Conservation (phyloP, 1,140 invertebrate species). For the Amyelois transitella region DNA sequence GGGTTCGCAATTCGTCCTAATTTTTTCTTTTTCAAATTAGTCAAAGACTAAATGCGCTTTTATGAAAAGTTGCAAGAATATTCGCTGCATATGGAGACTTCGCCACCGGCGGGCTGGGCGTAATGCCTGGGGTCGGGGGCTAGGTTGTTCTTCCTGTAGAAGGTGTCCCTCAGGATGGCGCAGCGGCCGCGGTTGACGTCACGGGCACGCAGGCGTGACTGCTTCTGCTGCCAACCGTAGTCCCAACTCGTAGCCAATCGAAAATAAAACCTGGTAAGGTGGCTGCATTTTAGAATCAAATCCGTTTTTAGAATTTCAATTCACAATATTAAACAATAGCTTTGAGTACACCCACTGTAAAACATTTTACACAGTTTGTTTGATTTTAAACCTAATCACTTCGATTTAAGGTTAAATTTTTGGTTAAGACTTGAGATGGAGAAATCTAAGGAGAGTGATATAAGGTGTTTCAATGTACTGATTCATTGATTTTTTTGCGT, state of each 20-base stretch:
- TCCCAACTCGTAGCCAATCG: constrained; percentile 51
- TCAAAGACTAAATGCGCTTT: no score
- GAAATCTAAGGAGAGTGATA: no score
- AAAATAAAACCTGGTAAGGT: constrained; percentile 37
- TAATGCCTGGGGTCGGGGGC: constrained; percentile 55
- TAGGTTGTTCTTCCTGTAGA: constrained; percentile 59
- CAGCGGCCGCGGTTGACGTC: constrained; percentile 53
- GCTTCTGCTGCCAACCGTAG: constrained; percentile 65
- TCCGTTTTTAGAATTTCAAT: no score
- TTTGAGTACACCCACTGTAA: not conserved
- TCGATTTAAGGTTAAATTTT: no score
- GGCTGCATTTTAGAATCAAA: no score
- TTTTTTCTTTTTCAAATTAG: no score
- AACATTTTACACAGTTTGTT: not conserved
- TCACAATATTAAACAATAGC: no score
- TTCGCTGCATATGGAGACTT: constrained; percentile 54
- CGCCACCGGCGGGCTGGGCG: constrained; percentile 39
- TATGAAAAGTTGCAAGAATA: constrained; percentile 43
- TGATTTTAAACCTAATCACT: no score
- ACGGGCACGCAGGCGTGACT: constrained; percentile 25
- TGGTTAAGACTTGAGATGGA: no score
- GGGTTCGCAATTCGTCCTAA: no score
- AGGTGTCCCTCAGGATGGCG: constrained; percentile 51
- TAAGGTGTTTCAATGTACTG: no score
- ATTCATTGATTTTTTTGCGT: no score